Base-by-base conservation (phyloP, 2,797 vertebrate species). In the Pogonophryne albipinna region DNA sequence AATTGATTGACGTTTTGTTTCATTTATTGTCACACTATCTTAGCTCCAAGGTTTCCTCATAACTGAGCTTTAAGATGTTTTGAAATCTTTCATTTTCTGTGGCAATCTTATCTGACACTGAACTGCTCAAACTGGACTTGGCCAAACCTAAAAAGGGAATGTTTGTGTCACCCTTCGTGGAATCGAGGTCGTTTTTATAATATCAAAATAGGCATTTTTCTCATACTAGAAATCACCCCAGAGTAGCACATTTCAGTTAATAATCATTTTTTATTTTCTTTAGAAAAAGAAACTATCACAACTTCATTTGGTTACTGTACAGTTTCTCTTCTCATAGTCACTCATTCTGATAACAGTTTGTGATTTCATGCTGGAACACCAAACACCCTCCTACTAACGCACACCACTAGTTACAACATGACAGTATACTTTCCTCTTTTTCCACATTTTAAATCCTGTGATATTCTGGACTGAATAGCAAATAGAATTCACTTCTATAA, bases 231-330 rank as follows among this genome's bases (percentile, higher is more conserved):
- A 90, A 89, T 68, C 65, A 93, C 55, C 31, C 59, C 50, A 82
- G 34, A 79, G 74, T 27, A 73, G 34, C 31, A 71, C 10, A 20
- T 69, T 84, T 91, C 74, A 92, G 72, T 91, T 91, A 85, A 94
- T 88, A 87, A 89, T 78, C 52, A 67, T 85, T 93, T 27, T 95
- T 95, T 94, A 91, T 95, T 95, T 90, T 93, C 82, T 86, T 92
- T 87, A 93, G 87, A 93, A 93, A 94, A 94, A 94, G 79, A 94
- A 94, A 93, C 93, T 93, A 95, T 94, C 82, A 95, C 94, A 95
- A 95, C 89, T 92, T 94, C 85, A 92, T 95, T 94, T 94, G 92
- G 91, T 95, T 94, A 93, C 89, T 94, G 92, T 92, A 95, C 91
- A 95, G 90, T 91, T 91, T 88, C 83, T 92, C 79, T 88, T 90